Percentiles rank a stretch among this genome's conserved stretches.
These are phyloP conservation scores for Apocheima hispidaria DNA, from an alignment of 2,888 invertebrate species.

Conservation along the genomic window DNA sequence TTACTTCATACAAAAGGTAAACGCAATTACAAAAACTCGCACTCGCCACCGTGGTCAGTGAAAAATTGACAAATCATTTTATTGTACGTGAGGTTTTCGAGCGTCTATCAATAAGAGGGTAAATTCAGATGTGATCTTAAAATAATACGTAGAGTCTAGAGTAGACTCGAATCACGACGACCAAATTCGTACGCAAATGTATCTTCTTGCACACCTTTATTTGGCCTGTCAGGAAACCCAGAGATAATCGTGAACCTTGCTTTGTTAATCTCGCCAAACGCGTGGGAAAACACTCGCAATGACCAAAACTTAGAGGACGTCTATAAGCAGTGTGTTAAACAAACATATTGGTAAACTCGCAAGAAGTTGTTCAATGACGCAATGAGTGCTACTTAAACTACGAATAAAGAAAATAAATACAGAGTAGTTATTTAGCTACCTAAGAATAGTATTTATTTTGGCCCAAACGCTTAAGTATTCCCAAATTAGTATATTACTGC, in stretches of 20 bases:
- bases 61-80: too few relatives aligned
- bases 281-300: conserved; percentile 36
- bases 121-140: too few relatives aligned
- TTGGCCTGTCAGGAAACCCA: conserved; percentile 26
- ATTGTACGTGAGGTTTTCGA: too few relatives aligned
- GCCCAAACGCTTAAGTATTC: too few relatives aligned
- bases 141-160: not conserved
- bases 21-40: too few relatives aligned
- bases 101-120: too few relatives aligned
- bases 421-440: not conserved
- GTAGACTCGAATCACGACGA: not conserved
- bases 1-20: too few relatives aligned
- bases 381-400: conserved; percentile 2
- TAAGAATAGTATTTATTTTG: not conserved
- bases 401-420: conserved; percentile 1
- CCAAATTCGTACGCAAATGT: not conserved
- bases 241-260: conserved; percentile 28
- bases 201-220: conserved; percentile 20
- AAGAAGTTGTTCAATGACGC: conserved; percentile 20
- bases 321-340: conserved; percentile 25
- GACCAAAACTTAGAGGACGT: conserved; percentile 31
- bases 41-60: too few relatives aligned
- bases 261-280: conserved; percentile 17
- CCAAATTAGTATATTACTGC: too few relatives aligned
- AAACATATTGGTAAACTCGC: conserved; percentile 29